Evolutionary conservation across 2,888 invertebrate genomes (phyloP).

Genomic region (Germaria angustata): DNA sequence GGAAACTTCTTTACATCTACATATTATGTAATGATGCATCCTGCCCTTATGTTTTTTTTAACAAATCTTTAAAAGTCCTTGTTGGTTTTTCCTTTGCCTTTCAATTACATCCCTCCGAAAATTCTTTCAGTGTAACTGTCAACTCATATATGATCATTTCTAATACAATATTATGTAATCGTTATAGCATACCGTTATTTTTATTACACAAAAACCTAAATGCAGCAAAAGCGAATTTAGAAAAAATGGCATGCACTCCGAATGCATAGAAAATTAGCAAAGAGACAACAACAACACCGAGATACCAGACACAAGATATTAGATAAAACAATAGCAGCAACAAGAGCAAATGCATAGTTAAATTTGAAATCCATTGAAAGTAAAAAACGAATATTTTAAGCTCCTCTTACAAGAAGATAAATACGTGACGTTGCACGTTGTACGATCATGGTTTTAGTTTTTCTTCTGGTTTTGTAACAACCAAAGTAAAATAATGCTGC

Average conservation of each 20-base stretch:
- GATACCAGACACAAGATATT: conserved; percentile 50
- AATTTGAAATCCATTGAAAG: conserved; percentile 57
- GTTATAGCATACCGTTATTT: conserved; percentile 57
- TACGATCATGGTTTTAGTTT: conserved; percentile 60
- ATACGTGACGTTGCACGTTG: conserved; percentile 45
- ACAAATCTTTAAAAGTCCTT: no score
- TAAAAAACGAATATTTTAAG: conserved; percentile 15
- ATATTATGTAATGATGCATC: no score
- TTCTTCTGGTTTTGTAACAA: conserved; percentile 64
- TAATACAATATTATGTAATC: conserved; percentile 59
- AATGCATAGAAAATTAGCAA: conserved; percentile 12
- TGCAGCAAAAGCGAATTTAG: conserved; percentile 41
- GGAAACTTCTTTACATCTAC: no score
- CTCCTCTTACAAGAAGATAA: conserved; percentile 48
- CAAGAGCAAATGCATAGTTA: conserved; percentile 8
- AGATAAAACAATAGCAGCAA: conserved; percentile 28
- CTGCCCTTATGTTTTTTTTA: no score
- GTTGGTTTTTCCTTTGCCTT: no score
- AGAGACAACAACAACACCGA: not conserved
- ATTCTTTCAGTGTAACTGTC: conserved; percentile 40
- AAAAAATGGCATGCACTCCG: conserved; percentile 17
- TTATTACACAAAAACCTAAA: conserved; percentile 67
- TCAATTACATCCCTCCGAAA: not conserved
- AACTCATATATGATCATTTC: conserved; percentile 58
- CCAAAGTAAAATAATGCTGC: conserved; percentile 37